Conservation (phyloP, 2,113 vertebrate species). For the Xenopus borealis region DNA sequence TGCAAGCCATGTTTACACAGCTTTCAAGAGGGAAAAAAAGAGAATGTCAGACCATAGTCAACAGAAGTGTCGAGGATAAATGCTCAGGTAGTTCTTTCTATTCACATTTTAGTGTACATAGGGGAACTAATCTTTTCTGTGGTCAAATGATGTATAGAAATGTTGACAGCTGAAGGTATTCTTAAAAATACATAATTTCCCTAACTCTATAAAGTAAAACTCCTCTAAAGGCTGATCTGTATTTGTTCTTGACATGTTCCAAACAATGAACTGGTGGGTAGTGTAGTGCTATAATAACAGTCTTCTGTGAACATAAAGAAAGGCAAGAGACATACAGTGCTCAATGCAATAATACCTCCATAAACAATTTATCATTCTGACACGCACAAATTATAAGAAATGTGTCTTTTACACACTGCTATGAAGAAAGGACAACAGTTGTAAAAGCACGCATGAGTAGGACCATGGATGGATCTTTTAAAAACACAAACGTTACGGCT, state of each 20-base stretch:
- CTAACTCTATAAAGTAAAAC: constrained; percentile 31
- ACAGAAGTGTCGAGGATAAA: constrained; percentile 16
- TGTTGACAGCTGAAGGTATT: constrained; percentile 36
- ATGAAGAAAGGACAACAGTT: background rate
- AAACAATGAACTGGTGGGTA: constrained; percentile 18
- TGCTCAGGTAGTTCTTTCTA: constrained; percentile 48
- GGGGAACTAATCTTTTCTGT: constrained; percentile 42
- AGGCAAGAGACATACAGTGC: constrained; percentile 18
- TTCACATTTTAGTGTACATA: constrained; percentile 44
- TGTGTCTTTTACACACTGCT: constrained; percentile 11
- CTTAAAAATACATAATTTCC: constrained; percentile 44
- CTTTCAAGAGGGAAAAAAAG: constrained; percentile 34
- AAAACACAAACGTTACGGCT: background rate
- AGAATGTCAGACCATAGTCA: constrained; percentile 26
- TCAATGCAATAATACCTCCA: background rate
- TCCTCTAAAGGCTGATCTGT: constrained; percentile 13
- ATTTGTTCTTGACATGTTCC: constrained; percentile 20
- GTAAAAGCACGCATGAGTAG: background rate
- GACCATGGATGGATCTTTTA: constrained; percentile 15
- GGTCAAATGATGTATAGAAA: constrained; percentile 40
- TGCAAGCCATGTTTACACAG: constrained; percentile 37
- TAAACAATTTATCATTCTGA: constrained; percentile 36
- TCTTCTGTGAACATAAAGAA: constrained; percentile 15
- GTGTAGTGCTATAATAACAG: constrained; percentile 17
- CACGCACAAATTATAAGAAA: constrained; percentile 10